A percentile compares a stretch with the other conserved stretches of the same genome.
These are phyloP conservation scores for Lycaon pictus DNA, from an alignment of 2,113 vertebrate genomes.

Conservation along the genomic window DNA sequence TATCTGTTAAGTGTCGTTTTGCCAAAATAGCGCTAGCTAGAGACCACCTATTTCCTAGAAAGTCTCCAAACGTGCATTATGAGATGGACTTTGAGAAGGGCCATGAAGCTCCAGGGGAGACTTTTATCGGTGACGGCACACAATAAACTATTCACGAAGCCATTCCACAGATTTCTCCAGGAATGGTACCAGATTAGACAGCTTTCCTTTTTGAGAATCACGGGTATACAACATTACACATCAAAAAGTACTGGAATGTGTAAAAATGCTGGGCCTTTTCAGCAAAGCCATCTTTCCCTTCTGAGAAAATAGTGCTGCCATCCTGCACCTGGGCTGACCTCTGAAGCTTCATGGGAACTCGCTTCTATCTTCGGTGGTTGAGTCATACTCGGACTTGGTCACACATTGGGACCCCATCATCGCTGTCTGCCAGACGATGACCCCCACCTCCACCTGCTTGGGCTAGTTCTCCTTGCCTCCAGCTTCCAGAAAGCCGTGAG, in stretches of 20 bases:
- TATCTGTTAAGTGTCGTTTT: not conserved
- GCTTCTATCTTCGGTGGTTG: not conserved
- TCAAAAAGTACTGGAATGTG: not conserved
- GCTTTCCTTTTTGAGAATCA: not conserved
- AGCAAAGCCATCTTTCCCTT: not conserved
- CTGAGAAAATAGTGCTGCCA: not conserved
- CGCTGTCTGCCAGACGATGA: not conserved
- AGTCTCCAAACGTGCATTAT: not conserved
- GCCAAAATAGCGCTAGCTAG: not conserved
- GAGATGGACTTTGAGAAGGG: not conserved
- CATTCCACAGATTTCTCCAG: not conserved
- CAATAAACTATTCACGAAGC: not conserved
- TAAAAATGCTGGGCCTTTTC: not conserved
- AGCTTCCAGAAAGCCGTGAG: too few species aligned
- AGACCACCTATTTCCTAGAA: not conserved
- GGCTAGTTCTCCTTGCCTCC: not conserved
- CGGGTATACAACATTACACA: not conserved
- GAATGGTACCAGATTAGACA: not conserved
- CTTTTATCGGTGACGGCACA: not conserved
- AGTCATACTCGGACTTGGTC: not conserved
- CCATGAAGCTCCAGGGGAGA: not conserved
- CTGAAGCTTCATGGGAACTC: not conserved
- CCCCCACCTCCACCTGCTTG: not conserved
- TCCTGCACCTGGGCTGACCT: not conserved
- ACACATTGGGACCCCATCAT: not conserved